phyloP scores from a whole-genome alignment of 2,113 vertebrate species.

The Pangasianodon hypophthalmus region DNA sequence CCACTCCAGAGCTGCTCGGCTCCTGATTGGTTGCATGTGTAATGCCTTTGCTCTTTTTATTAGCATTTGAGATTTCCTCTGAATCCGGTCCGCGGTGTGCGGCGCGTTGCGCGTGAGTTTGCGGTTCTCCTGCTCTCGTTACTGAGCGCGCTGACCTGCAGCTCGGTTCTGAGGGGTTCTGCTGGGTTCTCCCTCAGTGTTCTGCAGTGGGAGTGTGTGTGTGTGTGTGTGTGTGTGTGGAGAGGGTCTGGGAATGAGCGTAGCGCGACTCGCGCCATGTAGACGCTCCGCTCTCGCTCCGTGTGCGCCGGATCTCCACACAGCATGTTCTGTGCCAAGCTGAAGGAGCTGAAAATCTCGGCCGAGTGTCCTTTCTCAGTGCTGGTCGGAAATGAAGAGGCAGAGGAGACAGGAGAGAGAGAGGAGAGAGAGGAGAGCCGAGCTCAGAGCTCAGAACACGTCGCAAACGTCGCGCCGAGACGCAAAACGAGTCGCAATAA shows the following conservation, averaged over 20 bases:
- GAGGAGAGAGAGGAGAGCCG: constrained; percentile 59
- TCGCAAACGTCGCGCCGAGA: constrained; percentile 71
- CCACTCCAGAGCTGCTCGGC: neutral
- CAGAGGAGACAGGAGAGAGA: constrained; percentile 76
- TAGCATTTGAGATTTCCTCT: neutral
- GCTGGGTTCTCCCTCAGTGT: neutral
- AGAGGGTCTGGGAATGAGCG: constrained; percentile 59
- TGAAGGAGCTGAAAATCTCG: constrained; percentile 92
- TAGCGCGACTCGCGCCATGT: constrained; percentile 55
- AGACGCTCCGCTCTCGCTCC: constrained; percentile 52
- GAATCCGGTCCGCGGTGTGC: neutral
- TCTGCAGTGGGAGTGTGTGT: constrained; percentile 14
- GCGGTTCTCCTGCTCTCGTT: neutral
- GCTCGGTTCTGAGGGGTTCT: neutral
- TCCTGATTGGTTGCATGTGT: constrained; percentile 16
- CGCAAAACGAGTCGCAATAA: constrained; percentile 84
- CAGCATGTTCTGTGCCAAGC: constrained; percentile 94
- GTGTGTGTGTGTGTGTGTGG: neutral
- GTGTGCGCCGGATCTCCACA: constrained; percentile 9
- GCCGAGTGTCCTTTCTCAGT: constrained; percentile 94
- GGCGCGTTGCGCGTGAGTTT: neutral
- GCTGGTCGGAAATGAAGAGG: constrained; percentile 72
- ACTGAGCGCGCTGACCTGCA: too few relatives aligned
- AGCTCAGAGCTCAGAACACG: constrained; percentile 77
- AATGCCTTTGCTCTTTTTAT: neutral